Evolutionary conservation across 2,888 invertebrate species (phyloP), one percentile per base, ranked within the genome.

Genomic region (Pseudococcus viburni): DNA sequence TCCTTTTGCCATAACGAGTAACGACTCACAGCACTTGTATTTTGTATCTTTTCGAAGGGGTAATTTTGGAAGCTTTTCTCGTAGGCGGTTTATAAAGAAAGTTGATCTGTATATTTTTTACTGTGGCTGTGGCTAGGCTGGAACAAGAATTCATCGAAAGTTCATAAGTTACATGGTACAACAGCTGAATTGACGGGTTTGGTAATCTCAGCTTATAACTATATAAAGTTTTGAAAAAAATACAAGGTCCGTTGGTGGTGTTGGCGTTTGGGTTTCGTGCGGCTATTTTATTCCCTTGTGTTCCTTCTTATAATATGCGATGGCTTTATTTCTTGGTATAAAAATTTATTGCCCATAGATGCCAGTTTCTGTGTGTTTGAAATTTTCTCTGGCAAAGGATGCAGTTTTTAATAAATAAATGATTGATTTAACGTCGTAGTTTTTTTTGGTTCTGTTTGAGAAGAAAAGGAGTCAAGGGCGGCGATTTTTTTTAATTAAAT

Each of bases 341-440:
- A 55, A 55, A 55, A 55, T 55, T 55, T 55, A 55, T 55, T 55
- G 55, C 55, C 55, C n/a, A 15, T 55, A n/a, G 55, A 55, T n/a
- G 55, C 55, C n/a, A 55, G 11, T 55, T 55, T 55, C n/a, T 55
- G 4, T 51, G 12, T 0, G n/a, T 15, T 15, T n/a, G 55, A 55
- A 55, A 55, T 55, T 55, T 55, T 55, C 51, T 51, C 55, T 55
- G 55, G 55, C 55, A n/a, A n/a, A 17, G 55, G n/a, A n/a, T 55
- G 17, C 7, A n/a, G n/a, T 55, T 55, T 55, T 55, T 55, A 55
- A 55, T 55, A 55, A 55, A 55, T 55, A 55, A 55, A 55, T 55
- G 55, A 55, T 55, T n/a, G 55, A 55, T 55, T n/a, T n/a, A n/a
- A 15, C 12, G 51, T 51, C 51, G 51, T 51, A 51, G 1, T 51